Percentiles rank a stretch among this genome's conserved stretches.
Evolutionary conservation across 1,140 invertebrate genomes (phyloP).

Genomic region (Drosophila guanche): DNA sequence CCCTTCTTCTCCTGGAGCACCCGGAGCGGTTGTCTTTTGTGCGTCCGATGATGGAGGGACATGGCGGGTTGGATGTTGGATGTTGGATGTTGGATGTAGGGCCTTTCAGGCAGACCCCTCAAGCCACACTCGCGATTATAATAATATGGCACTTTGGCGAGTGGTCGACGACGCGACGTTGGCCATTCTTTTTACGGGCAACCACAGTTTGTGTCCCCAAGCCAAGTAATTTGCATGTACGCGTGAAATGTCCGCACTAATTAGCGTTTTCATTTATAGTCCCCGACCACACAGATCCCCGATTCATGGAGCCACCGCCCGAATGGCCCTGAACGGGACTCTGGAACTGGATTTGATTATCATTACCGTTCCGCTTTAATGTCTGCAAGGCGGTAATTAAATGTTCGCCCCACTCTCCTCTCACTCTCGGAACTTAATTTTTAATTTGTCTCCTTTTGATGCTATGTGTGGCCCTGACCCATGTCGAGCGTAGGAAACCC

Average conservation of each 20-base stretch:
- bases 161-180: not conserved
- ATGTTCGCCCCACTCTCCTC: conserved; percentile 28
- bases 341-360: conserved; percentile 60
- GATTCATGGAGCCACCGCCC: too few relatives aligned
- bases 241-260: conserved; percentile 73
- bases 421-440: conserved; percentile 32
- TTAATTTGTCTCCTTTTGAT: conserved; percentile 33
- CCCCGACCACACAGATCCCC: conserved; percentile 4
- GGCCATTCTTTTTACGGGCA: conserved; percentile 25
- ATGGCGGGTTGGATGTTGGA: not conserved
- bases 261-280: conserved; percentile 72
- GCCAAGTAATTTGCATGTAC: conserved; percentile 79
- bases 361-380: conserved; percentile 63
- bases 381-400: conserved; percentile 50
- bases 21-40: conserved; percentile 39
- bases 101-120: conserved; percentile 33
- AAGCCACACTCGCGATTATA: conserved; percentile 64
- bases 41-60: conserved; percentile 8
- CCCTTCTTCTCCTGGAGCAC: conserved; percentile 8
- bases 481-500: too few relatives aligned
- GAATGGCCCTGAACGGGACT: conserved; percentile 15
- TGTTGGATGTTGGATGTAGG: not conserved
- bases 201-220: conserved; percentile 65
- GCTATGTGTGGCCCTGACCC: conserved; percentile 11
- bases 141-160: conserved; percentile 70